Percentiles rank a stretch among this genome's conserved stretches.
These are phyloP conservation scores for Naso thynnoides DNA, from an alignment of 2,797 vertebrate genomes.

Conservation along the genomic window DNA sequence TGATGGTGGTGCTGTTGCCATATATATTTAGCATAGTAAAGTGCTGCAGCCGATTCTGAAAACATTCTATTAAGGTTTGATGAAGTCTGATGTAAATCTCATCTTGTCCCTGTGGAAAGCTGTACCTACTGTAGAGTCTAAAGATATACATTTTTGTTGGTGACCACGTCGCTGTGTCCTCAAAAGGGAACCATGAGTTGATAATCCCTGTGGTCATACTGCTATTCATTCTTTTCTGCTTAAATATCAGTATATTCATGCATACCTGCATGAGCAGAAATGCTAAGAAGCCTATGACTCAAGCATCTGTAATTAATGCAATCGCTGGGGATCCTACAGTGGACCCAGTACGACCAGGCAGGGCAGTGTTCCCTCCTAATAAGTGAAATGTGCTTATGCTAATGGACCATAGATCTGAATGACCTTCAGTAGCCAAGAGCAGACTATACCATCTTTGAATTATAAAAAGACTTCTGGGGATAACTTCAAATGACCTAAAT, in stretches of 20 bases:
- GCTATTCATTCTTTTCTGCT: slow-evolving; percentile 51
- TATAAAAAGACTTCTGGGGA: slow-evolving; percentile 73
- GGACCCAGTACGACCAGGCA: slow-evolving; percentile 54
- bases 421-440: slow-evolving; percentile 76
- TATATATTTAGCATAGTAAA: slow-evolving; percentile 62
- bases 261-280: slow-evolving; percentile 59
- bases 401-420: slow-evolving; percentile 74
- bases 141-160: slow-evolving; percentile 50
- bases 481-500: slow-evolving; percentile 79
- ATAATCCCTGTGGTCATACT: slow-evolving; percentile 61
- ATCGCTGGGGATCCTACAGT: slow-evolving; percentile 62
- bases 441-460: slow-evolving; percentile 74
- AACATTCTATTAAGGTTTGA: slow-evolving; percentile 46
- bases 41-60: slow-evolving; percentile 49
- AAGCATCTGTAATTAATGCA: slow-evolving; percentile 65
- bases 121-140: slow-evolving; percentile 28
- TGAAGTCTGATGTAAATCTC: slow-evolving; percentile 49
- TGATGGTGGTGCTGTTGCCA: slow-evolving; percentile 85
- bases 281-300: slow-evolving; percentile 52
- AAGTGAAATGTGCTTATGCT: slow-evolving; percentile 69
- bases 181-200: slow-evolving; percentile 45
- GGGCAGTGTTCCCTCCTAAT: slow-evolving; percentile 52
- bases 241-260: slow-evolving; percentile 56
- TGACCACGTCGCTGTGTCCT: slow-evolving; percentile 45
- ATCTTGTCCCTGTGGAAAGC: slow-evolving; percentile 39